A percentile compares a stretch with the other conserved stretches of the same genome.
phyloP scores from a whole-genome alignment of 2,797 vertebrate genomes.

The Coccyzus lansbergi region DNA sequence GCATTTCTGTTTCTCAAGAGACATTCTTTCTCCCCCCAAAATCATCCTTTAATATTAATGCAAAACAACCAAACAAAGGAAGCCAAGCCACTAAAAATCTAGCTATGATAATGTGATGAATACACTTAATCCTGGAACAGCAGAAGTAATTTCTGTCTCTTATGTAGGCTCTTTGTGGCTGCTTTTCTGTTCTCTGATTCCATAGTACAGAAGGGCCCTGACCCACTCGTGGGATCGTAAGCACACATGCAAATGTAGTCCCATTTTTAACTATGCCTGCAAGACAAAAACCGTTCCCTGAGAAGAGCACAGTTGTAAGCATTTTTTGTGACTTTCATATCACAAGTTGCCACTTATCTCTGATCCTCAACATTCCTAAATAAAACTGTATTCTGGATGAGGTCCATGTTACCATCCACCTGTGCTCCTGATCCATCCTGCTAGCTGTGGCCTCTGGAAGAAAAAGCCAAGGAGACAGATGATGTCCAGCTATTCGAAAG shows the following conservation, averaged over 20 bases:
- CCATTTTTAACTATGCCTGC: not conserved
- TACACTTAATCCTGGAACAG: conserved; percentile 13
- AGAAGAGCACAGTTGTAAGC: not conserved
- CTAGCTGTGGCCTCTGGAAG: not conserved
- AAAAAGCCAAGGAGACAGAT: not conserved
- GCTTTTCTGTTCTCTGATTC: not conserved
- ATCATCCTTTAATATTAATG: conserved; percentile 57
- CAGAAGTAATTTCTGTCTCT: conserved; percentile 23
- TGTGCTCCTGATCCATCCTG: not conserved
- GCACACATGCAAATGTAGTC: not conserved
- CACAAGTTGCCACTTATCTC: not conserved
- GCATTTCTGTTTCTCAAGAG: conserved; percentile 70
- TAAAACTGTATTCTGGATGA: not conserved
- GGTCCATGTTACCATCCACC: not conserved
- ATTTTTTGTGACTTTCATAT: not conserved
- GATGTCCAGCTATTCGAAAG: not conserved
- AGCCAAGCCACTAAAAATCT: conserved; percentile 24
- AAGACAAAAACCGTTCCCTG: not conserved
- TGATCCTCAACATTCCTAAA: not conserved
- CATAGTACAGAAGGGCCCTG: not conserved
- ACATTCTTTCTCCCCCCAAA: not conserved
- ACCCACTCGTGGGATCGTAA: not conserved
- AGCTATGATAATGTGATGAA: conserved; percentile 22
- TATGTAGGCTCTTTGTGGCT: not conserved
- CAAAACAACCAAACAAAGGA: conserved; percentile 48